phyloP scores from a whole-genome alignment of 2,888 invertebrate species.

The Melipona beecheii region DNA sequence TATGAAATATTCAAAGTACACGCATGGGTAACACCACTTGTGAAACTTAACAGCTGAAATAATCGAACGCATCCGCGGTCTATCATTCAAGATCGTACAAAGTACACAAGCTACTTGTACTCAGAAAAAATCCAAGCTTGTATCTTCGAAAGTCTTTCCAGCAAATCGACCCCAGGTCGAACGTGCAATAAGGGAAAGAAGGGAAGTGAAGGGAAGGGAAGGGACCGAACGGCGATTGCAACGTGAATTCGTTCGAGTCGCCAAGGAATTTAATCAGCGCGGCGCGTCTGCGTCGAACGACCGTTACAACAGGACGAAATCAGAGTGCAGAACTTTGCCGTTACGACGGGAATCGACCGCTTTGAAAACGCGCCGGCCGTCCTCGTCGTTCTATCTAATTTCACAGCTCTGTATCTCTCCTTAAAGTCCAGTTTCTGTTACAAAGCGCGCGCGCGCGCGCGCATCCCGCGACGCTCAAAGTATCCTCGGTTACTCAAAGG shows the following conservation, averaged over 20 bases:
- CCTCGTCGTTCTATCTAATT: slow-evolving; percentile 61
- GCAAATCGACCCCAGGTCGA: rapidly evolving
- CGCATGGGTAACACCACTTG: no score
- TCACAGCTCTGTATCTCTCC: slow-evolving; percentile 61
- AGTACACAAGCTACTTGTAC: no score
- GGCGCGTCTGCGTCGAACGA: slow-evolving; percentile 16
- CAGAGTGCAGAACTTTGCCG: slow-evolving; percentile 18
- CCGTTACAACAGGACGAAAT: slow-evolving; percentile 30
- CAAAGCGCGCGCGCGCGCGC: slow-evolving; percentile 32
- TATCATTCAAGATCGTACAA: no score
- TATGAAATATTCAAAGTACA: no score
- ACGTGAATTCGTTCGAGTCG: background rate
- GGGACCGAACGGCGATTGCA: background rate
- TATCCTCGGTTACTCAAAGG: slow-evolving; percentile 23
- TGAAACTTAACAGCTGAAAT: no score
- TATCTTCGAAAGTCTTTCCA: background rate
- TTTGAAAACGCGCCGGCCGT: slow-evolving; percentile 38
- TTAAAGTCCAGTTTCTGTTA: slow-evolving; percentile 57
- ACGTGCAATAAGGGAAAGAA: background rate
- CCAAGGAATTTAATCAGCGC: slow-evolving; percentile 17
- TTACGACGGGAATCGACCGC: slow-evolving; percentile 25
- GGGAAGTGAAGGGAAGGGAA: no score
- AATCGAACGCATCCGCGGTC: no score
- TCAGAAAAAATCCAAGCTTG: no score
- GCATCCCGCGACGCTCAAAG: background rate